Evolutionary conservation across 2,797 vertebrate genomes (phyloP), one percentile per base, ranked within the genome.

Genomic region (Amphiprion clarkii): DNA sequence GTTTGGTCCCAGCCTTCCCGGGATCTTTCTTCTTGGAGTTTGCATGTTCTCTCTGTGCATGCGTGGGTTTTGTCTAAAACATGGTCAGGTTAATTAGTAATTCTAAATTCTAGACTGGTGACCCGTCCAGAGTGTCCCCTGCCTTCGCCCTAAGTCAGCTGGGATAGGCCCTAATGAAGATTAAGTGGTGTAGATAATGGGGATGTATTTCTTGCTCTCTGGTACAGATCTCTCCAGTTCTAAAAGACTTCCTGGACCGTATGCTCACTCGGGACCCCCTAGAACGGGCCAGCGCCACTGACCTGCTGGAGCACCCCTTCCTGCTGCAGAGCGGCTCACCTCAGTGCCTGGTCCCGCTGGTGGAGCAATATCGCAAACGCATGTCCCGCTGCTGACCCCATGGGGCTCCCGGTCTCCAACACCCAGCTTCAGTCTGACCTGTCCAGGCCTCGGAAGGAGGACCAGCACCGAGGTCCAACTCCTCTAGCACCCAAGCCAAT

Each of bases 271-370:
- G 97, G 86, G 97, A 99, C 78, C 97, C 97, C 0, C 29, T 96
- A n/a, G 96, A 98, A 83, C 94, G 98, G 84, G 97, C 97, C 53
- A 99, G 97, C 0, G 97, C 98, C 79, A 97, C 96, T 9, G 97
- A 99, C 78, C 96, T 99, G 21, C 95, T 99, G 81, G 97, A 98
- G 86, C 98, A 99, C 71, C 97, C 98, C 25, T 99, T 99, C 92
- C 93, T 99, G 91, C 96, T 99, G 82, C 97, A 99, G 95, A 96
- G 96, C 0, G 97, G 97, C 71, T 97, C 98, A 68, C 97, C 98
- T 0, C 97, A 98, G 94, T 99, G 98, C 93, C 94, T 99, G 92
- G 96, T 98, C 57, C 97, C 98, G 29, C 95, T 99, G 73, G 98
- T 99, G 89, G 97, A 98, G 65, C 96, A 97, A 88, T 99, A 99